These are phyloP conservation scores for Zelostemma sp. DNA, from an alignment of 1,140 invertebrate genomes.

Conservation along the genomic window DNA sequence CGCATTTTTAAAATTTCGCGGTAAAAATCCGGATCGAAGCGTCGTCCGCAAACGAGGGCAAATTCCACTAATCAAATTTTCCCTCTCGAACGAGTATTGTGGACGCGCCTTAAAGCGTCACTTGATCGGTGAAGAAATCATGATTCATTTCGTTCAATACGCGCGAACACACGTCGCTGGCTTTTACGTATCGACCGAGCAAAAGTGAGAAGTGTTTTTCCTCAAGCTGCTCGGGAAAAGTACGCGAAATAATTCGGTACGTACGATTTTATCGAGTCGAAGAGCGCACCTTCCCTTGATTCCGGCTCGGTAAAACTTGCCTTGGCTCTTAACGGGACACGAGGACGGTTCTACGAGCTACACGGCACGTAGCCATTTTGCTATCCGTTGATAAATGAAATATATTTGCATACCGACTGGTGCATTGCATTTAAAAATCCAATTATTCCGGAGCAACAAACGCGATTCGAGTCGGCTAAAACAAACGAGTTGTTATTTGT, in stretches of 20 bases:
- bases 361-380: slow-evolving; percentile 66
- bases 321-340: too few species aligned
- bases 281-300: too few species aligned
- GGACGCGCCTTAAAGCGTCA: slow-evolving; percentile 38
- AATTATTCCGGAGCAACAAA: slow-evolving; percentile 18
- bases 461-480: not conserved
- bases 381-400: slow-evolving; percentile 70
- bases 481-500: not conserved
- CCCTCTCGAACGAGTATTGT: not conserved
- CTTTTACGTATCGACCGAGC: slow-evolving; percentile 65
- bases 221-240: slow-evolving; percentile 18
- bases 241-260: slow-evolving; percentile 20
- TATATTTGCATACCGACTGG: slow-evolving; percentile 69
- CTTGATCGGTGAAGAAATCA: slow-evolving; percentile 54
- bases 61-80: not conserved
- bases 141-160: slow-evolving; percentile 41
- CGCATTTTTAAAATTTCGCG: not conserved
- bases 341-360: slow-evolving; percentile 18
- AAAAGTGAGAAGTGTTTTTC: slow-evolving; percentile 39
- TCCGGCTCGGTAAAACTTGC: too few species aligned
- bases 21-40: too few species aligned
- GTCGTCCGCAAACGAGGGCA: not conserved
- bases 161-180: slow-evolving; percentile 15
- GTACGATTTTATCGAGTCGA: not conserved
- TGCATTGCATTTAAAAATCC: slow-evolving; percentile 48